Percentiles rank a stretch among this genome's conserved stretches.
phyloP scores from a whole-genome alignment of 2,888 invertebrate species.

The Erpobdella octoculata region DNA sequence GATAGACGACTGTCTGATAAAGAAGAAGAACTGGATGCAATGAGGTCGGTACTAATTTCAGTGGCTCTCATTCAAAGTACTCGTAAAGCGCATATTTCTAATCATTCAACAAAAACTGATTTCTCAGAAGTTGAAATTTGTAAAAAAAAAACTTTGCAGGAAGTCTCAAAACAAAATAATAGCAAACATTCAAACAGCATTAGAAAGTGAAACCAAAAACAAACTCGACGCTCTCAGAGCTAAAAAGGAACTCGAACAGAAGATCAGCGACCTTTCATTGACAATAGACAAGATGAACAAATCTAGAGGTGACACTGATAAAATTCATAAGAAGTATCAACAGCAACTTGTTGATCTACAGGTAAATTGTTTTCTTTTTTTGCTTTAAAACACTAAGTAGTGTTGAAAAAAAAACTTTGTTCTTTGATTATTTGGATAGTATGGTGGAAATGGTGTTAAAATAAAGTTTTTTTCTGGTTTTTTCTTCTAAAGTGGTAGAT shows the following conservation, averaged over 20 bases:
- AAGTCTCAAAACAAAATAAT: constrained; percentile 99
- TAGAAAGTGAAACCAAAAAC: constrained; percentile 98
- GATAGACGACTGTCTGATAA: constrained; percentile 99
- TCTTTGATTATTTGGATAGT: too few species aligned
- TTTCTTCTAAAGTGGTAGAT: too few species aligned
- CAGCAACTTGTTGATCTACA: constrained; percentile 54
- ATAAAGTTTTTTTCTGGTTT: too few species aligned
- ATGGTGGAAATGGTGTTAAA: too few species aligned
- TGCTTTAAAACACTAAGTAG: too few species aligned
- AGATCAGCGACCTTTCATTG: constrained; percentile 98
- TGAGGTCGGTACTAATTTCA: constrained; percentile 55
- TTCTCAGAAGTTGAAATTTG: neutral
- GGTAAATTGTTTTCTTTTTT: neutral
- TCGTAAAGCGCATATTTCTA: too few species aligned
- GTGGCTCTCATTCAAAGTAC: too few species aligned
- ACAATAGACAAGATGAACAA: constrained; percentile 98
- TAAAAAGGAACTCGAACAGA: constrained; percentile 99
- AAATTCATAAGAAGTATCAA: constrained; percentile 97
- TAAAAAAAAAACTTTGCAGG: constrained; percentile 62
- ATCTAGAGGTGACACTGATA: constrained; percentile 94
- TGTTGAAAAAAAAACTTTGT: too few species aligned
- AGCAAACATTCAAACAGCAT: constrained; percentile 98
- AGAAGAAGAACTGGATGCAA: constrained; percentile 99
- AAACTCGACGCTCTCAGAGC: constrained; percentile 98
- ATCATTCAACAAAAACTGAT: neutral